Conservation (phyloP, 2,113 vertebrate species). For the Ia io region DNA sequence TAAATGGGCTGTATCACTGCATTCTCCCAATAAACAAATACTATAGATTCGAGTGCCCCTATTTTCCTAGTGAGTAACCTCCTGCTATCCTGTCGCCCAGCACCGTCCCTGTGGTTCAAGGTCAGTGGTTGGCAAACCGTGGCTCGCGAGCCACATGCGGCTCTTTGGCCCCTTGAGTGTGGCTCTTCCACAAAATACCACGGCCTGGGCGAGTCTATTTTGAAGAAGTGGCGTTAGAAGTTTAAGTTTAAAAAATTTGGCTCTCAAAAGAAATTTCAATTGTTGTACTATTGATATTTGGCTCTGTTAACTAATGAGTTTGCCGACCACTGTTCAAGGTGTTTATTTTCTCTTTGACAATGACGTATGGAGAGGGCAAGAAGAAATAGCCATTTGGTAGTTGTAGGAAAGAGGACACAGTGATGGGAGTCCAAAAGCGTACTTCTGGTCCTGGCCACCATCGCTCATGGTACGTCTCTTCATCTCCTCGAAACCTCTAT, state of each 20-base stretch:
- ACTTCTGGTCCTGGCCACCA: neutral
- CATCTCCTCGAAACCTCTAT: neutral
- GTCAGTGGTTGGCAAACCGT: too few relatives aligned
- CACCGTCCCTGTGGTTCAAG: neutral
- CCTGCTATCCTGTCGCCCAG: neutral
- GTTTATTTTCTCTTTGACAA: neutral
- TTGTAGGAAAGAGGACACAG: neutral
- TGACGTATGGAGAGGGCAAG: neutral
- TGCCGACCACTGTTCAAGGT: too few relatives aligned
- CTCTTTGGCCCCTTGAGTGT: too few relatives aligned
- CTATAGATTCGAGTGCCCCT: neutral
- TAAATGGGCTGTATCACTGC: neutral
- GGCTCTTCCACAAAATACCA: too few relatives aligned
- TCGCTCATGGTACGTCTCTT: rapidly evolving
- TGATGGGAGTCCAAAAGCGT: neutral
- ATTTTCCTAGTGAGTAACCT: neutral
- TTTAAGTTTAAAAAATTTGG: too few relatives aligned
- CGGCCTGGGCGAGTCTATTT: too few relatives aligned
- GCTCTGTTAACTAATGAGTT: too few relatives aligned
- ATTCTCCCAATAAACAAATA: neutral
- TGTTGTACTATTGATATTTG: too few relatives aligned
- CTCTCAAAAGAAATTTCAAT: too few relatives aligned
- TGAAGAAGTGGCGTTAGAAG: too few relatives aligned
- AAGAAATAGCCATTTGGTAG: neutral
- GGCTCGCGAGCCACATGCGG: too few relatives aligned